Evolutionary conservation across 2,113 vertebrate species (phyloP).

Genomic region (Xyliphius kryptos): DNA sequence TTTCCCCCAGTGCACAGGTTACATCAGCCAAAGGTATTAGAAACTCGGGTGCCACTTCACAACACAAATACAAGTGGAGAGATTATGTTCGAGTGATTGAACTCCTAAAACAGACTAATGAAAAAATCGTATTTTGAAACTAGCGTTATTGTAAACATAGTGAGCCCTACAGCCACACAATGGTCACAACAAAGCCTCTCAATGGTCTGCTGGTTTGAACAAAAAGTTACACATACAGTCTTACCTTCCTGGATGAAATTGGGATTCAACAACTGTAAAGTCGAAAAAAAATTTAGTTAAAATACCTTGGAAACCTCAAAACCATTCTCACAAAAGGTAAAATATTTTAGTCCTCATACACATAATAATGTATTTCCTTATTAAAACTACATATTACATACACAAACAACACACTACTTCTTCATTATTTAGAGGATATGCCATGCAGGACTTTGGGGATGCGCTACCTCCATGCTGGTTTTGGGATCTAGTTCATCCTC

Average conservation of each 20-base stretch:
- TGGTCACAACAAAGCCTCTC: too few species aligned
- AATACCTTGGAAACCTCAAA: too few species aligned
- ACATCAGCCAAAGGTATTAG: conserved; percentile 85
- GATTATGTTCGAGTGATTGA: too few species aligned
- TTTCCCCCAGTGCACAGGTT: conserved; percentile 89
- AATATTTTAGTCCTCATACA: not conserved
- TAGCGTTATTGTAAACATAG: too few species aligned
- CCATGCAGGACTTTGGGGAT: conserved; percentile 15
- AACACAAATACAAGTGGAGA: conserved; percentile 4
- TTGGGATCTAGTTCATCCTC: conserved; percentile 96
- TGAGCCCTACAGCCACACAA: too few species aligned
- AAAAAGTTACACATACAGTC: too few species aligned
- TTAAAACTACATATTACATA: not conserved
- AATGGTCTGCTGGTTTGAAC: too few species aligned
- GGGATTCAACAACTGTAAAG: conserved; percentile 93
- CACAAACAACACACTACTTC: not conserved
- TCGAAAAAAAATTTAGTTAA: conserved; percentile 41
- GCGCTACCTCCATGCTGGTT: conserved; percentile 96
- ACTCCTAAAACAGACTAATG: too few species aligned
- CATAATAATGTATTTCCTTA: too few species aligned
- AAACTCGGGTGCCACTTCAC: conserved; percentile 91
- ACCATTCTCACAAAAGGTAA: too few species aligned
- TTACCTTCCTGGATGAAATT: conserved; percentile 99
- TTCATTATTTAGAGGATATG: conserved; percentile 37
- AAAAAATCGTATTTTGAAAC: not conserved